phyloP scores from a whole-genome alignment of 2,797 vertebrate genomes.

The Rhabdomys pumilio region DNA sequence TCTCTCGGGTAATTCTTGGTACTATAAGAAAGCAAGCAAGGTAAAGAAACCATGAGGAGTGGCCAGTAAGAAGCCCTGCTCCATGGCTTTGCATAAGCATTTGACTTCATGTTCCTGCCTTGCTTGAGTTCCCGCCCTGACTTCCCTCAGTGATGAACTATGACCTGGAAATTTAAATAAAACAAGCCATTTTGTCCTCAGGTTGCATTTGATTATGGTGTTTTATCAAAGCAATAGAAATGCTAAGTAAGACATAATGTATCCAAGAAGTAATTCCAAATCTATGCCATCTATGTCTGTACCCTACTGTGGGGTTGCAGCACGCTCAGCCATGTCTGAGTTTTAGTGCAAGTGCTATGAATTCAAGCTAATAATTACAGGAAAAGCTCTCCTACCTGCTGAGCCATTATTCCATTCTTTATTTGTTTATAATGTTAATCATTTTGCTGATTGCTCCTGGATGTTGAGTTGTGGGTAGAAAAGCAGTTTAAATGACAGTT shows the following conservation, averaged over 20 bases:
- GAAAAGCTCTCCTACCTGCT: background rate
- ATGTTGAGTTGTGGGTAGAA: background rate
- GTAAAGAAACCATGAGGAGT: background rate
- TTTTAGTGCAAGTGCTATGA: background rate
- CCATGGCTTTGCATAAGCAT: background rate
- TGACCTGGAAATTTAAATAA: background rate
- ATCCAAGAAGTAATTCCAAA: background rate
- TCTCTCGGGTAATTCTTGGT: background rate
- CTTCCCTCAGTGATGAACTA: background rate
- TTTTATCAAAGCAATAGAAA: background rate
- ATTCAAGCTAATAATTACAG: background rate
- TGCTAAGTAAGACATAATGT: background rate
- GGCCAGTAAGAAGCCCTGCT: background rate
- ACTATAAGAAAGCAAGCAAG: background rate
- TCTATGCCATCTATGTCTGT: background rate
- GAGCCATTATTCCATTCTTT: background rate
- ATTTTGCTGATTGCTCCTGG: background rate
- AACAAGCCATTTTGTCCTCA: no score
- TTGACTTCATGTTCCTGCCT: background rate
- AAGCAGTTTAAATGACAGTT: background rate
- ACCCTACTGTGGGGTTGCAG: no score
- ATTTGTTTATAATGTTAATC: slow-evolving; percentile 7
- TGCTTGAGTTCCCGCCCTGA: background rate
- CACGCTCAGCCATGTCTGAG: background rate
- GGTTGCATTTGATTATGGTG: background rate